Evolutionary conservation across 2,888 invertebrate genomes (phyloP), one percentile per base, ranked within the genome.

Genomic region (Chrysotoxum bicinctum): DNA sequence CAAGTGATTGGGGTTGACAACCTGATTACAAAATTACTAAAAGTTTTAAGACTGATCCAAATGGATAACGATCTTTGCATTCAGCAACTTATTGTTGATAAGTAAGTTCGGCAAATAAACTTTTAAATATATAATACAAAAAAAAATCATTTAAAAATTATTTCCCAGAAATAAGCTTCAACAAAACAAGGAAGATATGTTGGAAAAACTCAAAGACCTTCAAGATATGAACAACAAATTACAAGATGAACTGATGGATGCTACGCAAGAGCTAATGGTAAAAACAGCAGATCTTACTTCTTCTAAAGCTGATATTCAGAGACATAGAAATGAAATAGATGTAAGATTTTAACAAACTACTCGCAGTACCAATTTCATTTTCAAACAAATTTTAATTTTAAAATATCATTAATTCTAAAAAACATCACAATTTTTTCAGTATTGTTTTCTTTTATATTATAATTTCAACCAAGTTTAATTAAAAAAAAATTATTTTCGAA

Each of bases 1-100:
- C 95, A 95, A 93, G 95, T 95, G 16, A 95, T 95, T 73, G 95
- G 95, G 86, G 95, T 95, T 19, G 96, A 96, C 92, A 95, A 95
- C 91, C 93, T 95, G 48, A 94, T 96, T 14, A 95, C 96, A 12
- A 95, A 95, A 90, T 92, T 97, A 88, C 92, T 96, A 70, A 95
- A 95, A 91, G 95, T 95, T 16, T 92, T 95, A 89, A 93, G 95
- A 81, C 96, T 96, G 88, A 94, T 96, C 89, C 95, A 95, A 89
- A 92, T 95, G 88, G 95, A 96, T 89, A 95, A 94, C 89, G 94
- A 95, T 85, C 94, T 94, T 68, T 94, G 94, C 88, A 94, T 95
- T 89, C 94, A 93, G 87, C 94, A 94, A 87, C 90, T 95, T 77
- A 94, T 95, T 90, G 93, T 94, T 75, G 94, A 95, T 89, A 94